Evolutionary conservation across 2,888 invertebrate species (phyloP), one percentile per base, ranked within the genome.

Genomic region (Alloscopus bannaensis): DNA sequence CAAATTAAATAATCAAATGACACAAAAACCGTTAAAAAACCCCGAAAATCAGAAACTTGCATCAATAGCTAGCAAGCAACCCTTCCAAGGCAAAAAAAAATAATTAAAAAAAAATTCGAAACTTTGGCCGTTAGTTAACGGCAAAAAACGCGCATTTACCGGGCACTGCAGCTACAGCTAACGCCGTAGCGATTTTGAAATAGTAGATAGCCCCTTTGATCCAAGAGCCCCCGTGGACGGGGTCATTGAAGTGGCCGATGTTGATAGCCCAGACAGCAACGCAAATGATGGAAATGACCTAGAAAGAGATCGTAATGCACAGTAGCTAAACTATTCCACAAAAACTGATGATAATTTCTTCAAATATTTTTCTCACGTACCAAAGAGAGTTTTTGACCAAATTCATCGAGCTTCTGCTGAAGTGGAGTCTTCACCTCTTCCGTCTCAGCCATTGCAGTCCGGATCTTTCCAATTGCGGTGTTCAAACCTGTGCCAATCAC

Each of bases 181-280:
- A 90, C 86, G 99, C 99, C 75, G 99, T 99, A 87, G 99, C 99
- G 88, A 99, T 99, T 91, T 99, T 99, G 94, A 99, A 99, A 90
- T 99, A 99, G 91, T 99, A 99, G 88, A 99, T 98, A 88, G 99
- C 99, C 86, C 99, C 99, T 91, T 99, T 99, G 90, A 99, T 94
- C 99, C 99, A 99, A 87, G 99, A 99, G 86, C 99, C 99, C 88
- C 99, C 99, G 88, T 99, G 99, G 87, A 98, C 98, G 86, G 99
- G 99, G 90, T 99, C 99, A 90, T 99, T 99, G 91, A 99, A 99
- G 90, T 99, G 99, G 83, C 99, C 99, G 89, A 99, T 99, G 91
- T 99, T 99, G 91, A 99, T 99, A 86, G 99, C 99, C 99, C 99
- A 99, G 69, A 99, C 99, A 89, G 99, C 99, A 84, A 99, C 97